phyloP scores from a whole-genome alignment of 2,113 vertebrate genomes.

The Paedocypris sp. region DNA sequence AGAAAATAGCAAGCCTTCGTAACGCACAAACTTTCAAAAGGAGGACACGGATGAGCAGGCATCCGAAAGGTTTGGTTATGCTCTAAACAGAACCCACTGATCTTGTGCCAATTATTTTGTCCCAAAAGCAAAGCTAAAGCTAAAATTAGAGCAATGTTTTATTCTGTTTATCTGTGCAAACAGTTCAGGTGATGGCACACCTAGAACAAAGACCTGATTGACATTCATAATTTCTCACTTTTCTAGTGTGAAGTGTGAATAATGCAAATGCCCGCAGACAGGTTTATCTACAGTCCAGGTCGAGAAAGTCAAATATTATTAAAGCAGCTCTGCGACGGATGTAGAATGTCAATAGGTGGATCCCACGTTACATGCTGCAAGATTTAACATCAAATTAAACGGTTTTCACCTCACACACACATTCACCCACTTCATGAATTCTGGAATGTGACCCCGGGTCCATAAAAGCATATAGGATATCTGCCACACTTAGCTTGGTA shows the following conservation, averaged over 20 bases:
- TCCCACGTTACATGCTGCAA: conserved; percentile 1
- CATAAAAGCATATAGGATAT: conserved; percentile 11
- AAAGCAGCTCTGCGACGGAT: conserved; percentile 1
- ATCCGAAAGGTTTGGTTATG: background rate
- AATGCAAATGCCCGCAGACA: conserved; percentile 1
- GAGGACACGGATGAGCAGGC: background rate
- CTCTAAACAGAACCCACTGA: conserved; percentile 2
- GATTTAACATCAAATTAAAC: conserved; percentile 17
- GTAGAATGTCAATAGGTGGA: background rate
- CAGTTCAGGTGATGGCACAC: background rate
- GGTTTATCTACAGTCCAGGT: conserved; percentile 1
- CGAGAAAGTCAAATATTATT: background rate
- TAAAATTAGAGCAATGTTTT: conserved; percentile 3
- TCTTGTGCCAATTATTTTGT: conserved; percentile 15
- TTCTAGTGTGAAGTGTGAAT: background rate
- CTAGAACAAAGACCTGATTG: background rate
- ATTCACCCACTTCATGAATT: conserved; percentile 21
- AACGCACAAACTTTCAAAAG: background rate
- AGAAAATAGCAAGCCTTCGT: background rate
- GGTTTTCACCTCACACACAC: background rate
- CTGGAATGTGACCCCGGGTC: conserved; percentile 20
- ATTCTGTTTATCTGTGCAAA: conserved; percentile 1
- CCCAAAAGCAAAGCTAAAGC: background rate
- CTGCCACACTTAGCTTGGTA: too few relatives aligned
- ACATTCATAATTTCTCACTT: background rate